phyloP scores from a whole-genome alignment of 2,113 vertebrate genomes.

The Prolemur simus region DNA sequence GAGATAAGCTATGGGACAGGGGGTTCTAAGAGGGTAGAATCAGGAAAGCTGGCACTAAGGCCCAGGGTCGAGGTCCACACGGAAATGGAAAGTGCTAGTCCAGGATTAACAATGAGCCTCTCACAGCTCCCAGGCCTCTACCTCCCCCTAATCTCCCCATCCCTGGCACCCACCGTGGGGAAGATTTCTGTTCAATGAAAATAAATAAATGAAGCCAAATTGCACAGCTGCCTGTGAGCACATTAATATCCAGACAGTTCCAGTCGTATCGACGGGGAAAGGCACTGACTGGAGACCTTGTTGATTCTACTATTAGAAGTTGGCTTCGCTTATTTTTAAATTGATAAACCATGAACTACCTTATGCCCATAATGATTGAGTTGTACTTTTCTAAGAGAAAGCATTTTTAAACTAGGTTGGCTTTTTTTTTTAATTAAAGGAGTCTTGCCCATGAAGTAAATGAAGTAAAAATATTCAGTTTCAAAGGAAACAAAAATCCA shows the following conservation, averaged over 20 bases:
- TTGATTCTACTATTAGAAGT: background rate
- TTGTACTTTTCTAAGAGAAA: constrained; percentile 48
- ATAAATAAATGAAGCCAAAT: background rate
- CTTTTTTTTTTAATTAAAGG: constrained; percentile 23
- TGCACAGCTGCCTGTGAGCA: background rate
- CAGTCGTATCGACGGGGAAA: background rate
- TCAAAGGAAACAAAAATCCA: constrained; percentile 13
- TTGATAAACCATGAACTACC: constrained; percentile 7
- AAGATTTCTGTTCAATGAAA: background rate
- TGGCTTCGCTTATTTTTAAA: constrained; percentile 9
- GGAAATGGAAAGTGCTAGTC: background rate
- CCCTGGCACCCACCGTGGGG: background rate
- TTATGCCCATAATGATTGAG: constrained; percentile 9
- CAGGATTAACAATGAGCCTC: background rate
- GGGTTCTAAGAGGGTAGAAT: background rate
- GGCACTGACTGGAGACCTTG: background rate
- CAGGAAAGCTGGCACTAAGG: background rate
- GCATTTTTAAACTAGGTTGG: constrained; percentile 48
- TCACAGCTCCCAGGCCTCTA: background rate
- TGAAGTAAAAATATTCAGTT: background rate
- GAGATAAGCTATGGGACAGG: too few relatives aligned
- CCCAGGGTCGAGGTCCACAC: background rate
- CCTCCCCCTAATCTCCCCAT: too few relatives aligned
- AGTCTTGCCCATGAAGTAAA: background rate
- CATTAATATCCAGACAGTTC: background rate